Base-by-base conservation (phyloP, 2,113 vertebrate genomes). In the Chamaetylas fuelleborni region DNA sequence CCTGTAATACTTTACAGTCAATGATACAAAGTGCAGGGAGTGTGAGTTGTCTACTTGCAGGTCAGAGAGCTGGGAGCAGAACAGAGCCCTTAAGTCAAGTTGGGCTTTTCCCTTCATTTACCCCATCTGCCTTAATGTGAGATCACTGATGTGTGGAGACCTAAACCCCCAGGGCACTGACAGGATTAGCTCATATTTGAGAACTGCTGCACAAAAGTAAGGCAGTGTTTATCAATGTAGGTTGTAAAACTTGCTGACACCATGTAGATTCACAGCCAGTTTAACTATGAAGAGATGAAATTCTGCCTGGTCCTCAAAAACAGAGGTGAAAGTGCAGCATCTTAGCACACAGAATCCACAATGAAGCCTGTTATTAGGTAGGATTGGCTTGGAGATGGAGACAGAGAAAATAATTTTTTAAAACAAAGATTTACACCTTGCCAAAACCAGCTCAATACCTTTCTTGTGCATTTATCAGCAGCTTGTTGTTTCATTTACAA, bases 71-170 rank as follows among this genome's bases (percentile, higher is more conserved):
- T 14, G 8, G 72, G 72, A 91, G 86, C 76, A 92, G 80, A 92
- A 84, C 57, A 0, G 2, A 92, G 81, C 77, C 92, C 92, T 92
- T 54, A 66, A 93, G 92, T 86, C 88, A 81, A 85, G 79, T 3
- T 88, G 79, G 88, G 88, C 64, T 97, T 97, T 90, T 96, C 92
- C 47, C 88, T 95, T 85, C 93, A 90, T 87, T 81, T 90, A 91
- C 38, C 85, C 86, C 91, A 83, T 96, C 82, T 88, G 95, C 94
- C 96, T 94, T 87, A 91, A 51, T 57, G 22, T 81, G 77, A 92
- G 92, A 86, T 83, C 90, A 90, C n/a, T 96, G 95, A 80, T 81
- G 70, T 67, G 54, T 89, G 78, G 93, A 92, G 93, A 95, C 79
- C 92, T 56, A 88, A 85, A 72, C 48, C 85, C 74, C 62, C 60